These are phyloP conservation scores for Dipodomys merriami DNA, from an alignment of 2,113 vertebrate species.

Conservation along the genomic window DNA sequence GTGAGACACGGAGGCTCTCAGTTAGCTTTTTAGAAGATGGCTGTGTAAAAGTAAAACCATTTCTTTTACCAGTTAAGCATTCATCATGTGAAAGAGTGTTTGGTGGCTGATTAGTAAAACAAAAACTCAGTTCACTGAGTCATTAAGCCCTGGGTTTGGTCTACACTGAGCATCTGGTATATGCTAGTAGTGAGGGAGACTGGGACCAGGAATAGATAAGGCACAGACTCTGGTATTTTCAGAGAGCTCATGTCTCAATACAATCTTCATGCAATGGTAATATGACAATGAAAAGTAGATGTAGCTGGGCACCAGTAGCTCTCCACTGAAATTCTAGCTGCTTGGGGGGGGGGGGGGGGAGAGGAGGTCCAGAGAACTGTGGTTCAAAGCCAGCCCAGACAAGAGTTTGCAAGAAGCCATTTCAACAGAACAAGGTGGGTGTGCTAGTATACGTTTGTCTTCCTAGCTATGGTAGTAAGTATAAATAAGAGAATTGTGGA, in stretches of 20 bases:
- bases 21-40: not conserved
- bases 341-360: too few relatives aligned
- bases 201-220: not conserved
- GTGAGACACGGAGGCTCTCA: not conserved
- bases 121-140: not conserved
- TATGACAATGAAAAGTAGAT: not conserved
- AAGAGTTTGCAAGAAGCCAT: too few relatives aligned
- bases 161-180: not conserved
- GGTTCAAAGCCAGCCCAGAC: too few relatives aligned
- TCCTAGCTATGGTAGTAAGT: too few relatives aligned
- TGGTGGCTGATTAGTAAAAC: not conserved
- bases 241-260: not conserved
- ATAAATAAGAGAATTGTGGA: too few relatives aligned
- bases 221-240: not conserved
- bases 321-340: too few relatives aligned
- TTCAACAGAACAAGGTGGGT: too few relatives aligned
- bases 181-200: not conserved
- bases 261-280: not conserved
- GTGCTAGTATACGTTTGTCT: too few relatives aligned
- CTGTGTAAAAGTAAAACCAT: conserved; percentile 23
- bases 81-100: not conserved
- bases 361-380: too few relatives aligned
- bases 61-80: not conserved
- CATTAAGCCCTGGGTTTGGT: not conserved
- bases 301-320: too few relatives aligned